Evolutionary conservation across 2,797 vertebrate species (phyloP), one percentile per base, ranked within the genome.

Genomic region (Poeciliopsis turneri): DNA sequence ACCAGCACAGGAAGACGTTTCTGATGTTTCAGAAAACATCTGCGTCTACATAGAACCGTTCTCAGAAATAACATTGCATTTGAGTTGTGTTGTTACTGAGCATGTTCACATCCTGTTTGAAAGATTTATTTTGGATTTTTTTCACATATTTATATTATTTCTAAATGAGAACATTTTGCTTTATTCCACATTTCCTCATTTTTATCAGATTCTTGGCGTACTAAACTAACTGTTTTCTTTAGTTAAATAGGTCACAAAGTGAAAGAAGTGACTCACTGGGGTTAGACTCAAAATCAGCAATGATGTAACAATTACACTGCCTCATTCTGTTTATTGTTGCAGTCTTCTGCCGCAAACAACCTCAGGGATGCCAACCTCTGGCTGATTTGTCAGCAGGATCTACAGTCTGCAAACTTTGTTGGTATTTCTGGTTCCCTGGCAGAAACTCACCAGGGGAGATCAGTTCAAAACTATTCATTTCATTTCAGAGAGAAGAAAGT

Each of bases 301-400:
- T 72, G 72, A 76, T 78, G 72, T 69, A 72, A 78, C 16, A 15
- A 41, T 79, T 46, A 25, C 41, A 51, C 43, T 5, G 1, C 4
- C 2, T 41, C 1, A 1, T 45, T 55, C 23, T 33, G 51, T 47
- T 77, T 23, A 57, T 64, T 23, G 59, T 36, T 53, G 43, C 30
- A 12, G 36, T 30, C 28, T 72, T 43, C n/a, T 69, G 69, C 1
- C 70, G 71, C 71, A 75, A 36, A 74, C 41, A 4, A 25, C 53
- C 68, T 57, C 0, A 41, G 30, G 74, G 78, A 69, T 36, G 13
- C n/a, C 12, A 2, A 0, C 39, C 43, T 10, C 53, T 3, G n/a
- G 41, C 46, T 41, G 66, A 5, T 45, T 66, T 39, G 33, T 68
- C 51, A 57, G 23, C 43, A 20, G 20, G 49, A 69, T 53, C 53